Evolutionary conservation across 1,140 invertebrate species (phyloP).

Genomic region (Brachionus calyciflorus): DNA sequence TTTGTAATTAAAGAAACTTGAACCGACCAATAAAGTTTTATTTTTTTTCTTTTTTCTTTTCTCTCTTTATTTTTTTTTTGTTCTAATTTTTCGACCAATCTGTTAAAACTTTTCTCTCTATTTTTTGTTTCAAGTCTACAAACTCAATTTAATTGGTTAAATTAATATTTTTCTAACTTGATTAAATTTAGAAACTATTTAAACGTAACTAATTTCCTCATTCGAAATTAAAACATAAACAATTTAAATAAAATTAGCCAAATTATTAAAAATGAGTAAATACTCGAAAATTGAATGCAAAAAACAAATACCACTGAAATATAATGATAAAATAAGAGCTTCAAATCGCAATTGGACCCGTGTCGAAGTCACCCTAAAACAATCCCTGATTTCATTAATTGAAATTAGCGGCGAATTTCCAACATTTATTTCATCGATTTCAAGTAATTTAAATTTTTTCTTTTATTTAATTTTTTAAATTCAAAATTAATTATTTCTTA

Average conservation of each 20-base stretch:
- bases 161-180: neutral
- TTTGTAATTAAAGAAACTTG: neutral
- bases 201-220: constrained; percentile 29
- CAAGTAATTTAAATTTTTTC: neutral
- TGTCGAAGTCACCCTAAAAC: neutral
- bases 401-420: constrained; percentile 33
- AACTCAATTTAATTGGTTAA: neutral
- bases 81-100: constrained; percentile 31
- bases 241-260: too few species aligned
- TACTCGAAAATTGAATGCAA: constrained; percentile 2
- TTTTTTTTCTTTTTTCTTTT: constrained; percentile 1
- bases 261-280: constrained; percentile 21
- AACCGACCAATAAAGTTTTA: constrained; percentile 27
- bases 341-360: neutral
- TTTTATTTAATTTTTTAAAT: neutral
- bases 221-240: too few species aligned
- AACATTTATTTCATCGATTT: neutral
- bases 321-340: neutral
- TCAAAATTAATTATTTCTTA: neutral
- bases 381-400: neutral
- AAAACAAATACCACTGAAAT: constrained; percentile 17
- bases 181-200: neutral
- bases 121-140: too few species aligned
- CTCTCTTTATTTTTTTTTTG: constrained; percentile 2
- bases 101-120: constrained; percentile 13